phyloP scores from a whole-genome alignment of 1,140 invertebrate species.

The Drosophila melanogaster region Release_6_plus_ISO1_MT NT_033779.5:2532501-2533000 shows the following conservation, averaged over 20 bases:
- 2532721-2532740: background rate
- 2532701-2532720: background rate
- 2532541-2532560: conserved; percentile 50
- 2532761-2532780: background rate
- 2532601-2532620: conserved; percentile 16
- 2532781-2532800: background rate
- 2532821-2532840: background rate
- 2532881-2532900: no score
- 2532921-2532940: no score
- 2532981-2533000: no score
- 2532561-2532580: conserved; percentile 40
- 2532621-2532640: conserved; percentile 8
- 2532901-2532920: no score
- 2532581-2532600: conserved; percentile 21
- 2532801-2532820: background rate
- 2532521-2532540: conserved; percentile 45
- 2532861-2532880: no score
- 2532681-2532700: background rate
- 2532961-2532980: no score
- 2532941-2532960: no score
- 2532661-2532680: conserved; percentile 4
- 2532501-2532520: conserved; percentile 11
- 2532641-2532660: background rate
- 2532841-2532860: background rate
- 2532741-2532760: background rate